Evolutionary conservation across 2,113 vertebrate species (phyloP).

Genomic region (Lipophrys pholis): DNA sequence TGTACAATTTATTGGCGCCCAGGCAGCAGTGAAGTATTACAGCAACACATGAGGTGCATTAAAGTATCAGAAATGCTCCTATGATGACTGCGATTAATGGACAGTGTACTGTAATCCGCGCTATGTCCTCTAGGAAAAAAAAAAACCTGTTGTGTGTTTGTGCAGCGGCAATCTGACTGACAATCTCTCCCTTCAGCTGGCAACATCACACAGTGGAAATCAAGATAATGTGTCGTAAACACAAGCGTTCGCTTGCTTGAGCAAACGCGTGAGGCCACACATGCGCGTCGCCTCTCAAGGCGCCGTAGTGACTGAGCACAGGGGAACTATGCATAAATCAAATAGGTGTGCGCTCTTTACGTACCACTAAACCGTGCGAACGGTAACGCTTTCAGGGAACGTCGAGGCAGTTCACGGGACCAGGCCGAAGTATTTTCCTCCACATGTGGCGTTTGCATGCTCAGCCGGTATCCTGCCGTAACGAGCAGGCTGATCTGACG

Average conservation of each 20-base stretch:
- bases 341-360: no score
- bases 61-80: not conserved
- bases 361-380: no score
- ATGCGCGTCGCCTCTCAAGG: no score
- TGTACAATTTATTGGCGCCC: not conserved
- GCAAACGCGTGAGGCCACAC: not conserved
- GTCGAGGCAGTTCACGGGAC: no score
- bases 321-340: no score
- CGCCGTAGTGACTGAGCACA: no score
- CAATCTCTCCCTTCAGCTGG: not conserved
- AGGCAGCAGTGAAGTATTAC: not conserved
- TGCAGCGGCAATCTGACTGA: not conserved
- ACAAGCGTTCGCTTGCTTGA: not conserved
- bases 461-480: no score
- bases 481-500: no score
- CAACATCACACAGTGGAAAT: not conserved
- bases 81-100: not conserved
- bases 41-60: not conserved
- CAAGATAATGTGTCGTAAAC: not conserved
- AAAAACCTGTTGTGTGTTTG: slow-evolving; percentile 11
- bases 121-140: not conserved
- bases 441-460: no score
- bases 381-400: no score
- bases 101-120: not conserved
- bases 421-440: no score